A percentile compares a stretch with the other conserved stretches of the same genome.
Conservation (phyloP, 1,140 invertebrate species). For the Propsilocerus akamusi region DNA sequence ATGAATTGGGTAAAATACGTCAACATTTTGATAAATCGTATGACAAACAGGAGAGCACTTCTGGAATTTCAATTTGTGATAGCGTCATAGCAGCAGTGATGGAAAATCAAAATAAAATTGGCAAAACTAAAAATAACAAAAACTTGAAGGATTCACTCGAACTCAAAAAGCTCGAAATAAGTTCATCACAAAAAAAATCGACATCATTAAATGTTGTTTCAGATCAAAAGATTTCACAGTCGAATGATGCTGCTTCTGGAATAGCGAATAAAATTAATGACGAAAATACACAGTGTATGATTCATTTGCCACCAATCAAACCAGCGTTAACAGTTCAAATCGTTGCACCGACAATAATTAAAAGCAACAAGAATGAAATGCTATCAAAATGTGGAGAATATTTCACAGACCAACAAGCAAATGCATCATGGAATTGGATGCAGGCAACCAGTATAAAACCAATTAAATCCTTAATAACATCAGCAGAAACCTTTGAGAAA, state of each 20-base stretch:
- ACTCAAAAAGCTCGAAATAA: background rate
- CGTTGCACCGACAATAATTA: no score
- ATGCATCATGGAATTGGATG: no score
- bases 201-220: background rate
- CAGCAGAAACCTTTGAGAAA: no score
- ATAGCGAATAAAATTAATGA: background rate
- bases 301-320: no score
- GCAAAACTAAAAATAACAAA: background rate
- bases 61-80: background rate
- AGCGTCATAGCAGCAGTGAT: background rate
- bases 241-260: background rate
- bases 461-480: no score
- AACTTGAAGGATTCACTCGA: no score
- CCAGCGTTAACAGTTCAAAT: no score
- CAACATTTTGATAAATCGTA: slow-evolving; percentile 1
- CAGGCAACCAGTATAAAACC: no score
- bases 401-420: no score
- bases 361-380: no score
- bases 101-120: background rate
- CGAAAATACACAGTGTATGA: no score
- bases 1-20: background rate
- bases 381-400: no score
- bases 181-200: background rate
- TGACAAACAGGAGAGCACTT: background rate
- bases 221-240: background rate